Percentiles rank a stretch among this genome's conserved stretches.
phyloP scores from a whole-genome alignment of 2,888 invertebrate species.

The Kuschelorhynchus macadamiae region DNA sequence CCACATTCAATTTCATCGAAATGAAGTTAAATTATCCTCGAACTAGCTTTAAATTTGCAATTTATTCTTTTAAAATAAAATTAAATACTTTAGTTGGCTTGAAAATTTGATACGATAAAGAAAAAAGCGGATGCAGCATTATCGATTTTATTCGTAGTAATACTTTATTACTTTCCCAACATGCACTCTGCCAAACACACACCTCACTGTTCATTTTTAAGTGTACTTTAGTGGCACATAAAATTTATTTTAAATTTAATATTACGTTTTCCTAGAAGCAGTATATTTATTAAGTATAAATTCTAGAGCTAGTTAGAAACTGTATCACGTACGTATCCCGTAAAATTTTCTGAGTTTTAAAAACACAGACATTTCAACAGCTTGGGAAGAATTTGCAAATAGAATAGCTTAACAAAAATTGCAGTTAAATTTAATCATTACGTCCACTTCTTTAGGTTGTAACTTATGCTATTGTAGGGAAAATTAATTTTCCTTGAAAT shows the following conservation, averaged over 20 bases:
- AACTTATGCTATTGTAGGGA: no score
- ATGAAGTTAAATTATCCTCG: conserved; percentile 14
- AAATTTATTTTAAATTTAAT: conserved; percentile 47
- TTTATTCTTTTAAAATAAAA: conserved; percentile 20
- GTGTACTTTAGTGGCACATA: conserved; percentile 42
- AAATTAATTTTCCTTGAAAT: no score
- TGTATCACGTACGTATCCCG: conserved; percentile 24
- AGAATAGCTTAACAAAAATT: no score
- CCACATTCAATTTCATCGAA: conserved; percentile 18
- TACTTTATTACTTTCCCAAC: conserved; percentile 56
- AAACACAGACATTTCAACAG: conserved; percentile 33
- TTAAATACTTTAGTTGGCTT: conserved; percentile 11
- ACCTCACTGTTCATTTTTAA: conserved; percentile 50
- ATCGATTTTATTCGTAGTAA: conserved; percentile 54
- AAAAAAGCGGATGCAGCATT: conserved; percentile 52
- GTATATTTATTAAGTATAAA: conserved; percentile 19
- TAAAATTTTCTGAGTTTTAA: conserved; percentile 31
- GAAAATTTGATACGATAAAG: conserved; percentile 34
- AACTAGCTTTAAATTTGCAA: conserved; percentile 10
- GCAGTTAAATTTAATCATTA: no score
- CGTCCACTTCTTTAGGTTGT: no score
- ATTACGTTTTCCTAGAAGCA: conserved; percentile 29
- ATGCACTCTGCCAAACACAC: conserved; percentile 55
- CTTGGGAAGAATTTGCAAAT: no score
- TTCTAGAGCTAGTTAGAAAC: conserved; percentile 13